Base-by-base conservation (phyloP, 2,797 vertebrate species). In the Peromyscus nudipes region DNA sequence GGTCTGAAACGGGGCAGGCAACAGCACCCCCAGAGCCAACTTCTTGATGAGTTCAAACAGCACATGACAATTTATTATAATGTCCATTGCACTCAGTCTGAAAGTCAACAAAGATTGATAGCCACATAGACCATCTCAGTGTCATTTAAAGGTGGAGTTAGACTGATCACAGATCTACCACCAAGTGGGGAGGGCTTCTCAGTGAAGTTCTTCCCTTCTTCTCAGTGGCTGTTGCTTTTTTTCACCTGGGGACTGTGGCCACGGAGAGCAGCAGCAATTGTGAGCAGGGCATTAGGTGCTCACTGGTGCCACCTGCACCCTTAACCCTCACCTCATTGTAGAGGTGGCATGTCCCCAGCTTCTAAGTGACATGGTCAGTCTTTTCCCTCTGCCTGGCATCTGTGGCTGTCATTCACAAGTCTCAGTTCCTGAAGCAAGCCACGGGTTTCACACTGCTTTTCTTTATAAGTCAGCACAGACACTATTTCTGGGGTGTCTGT, bases 321-420 rank as follows among this genome's bases (percentile, higher is more conserved):
- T 13, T 3, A 3, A 5, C 0, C 27, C 23, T 81, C 23, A 0
- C 8, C 9, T 84, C 37, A n/a, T 0, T 6, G 1, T 0, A 0
- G 69, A 91, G 76, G 86, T 10, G 27, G 71, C 10, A 2, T 0
- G 1, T 14, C 81, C 92, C 69, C 95, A 91, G 91, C 85, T 85
- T 89, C 64, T 0, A 60, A 79, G 43, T 29, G 37, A 90, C 69
- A 8, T 1, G 0, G 67, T 0, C 23, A 37, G 64, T 37, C 81
- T 76, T 16, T 43, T n/a, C 88, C 94, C 75, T 43, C 1, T 1
- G 3, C 60, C 64, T 13, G 92, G 92, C 92, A n/a, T 87, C 87
- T 83, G 82, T 52, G 89, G 82, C 94, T 67, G 34, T 91, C 80
- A 93, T 92, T 91, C 27, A 8, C 73, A 34, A 86, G 37, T 31